These are phyloP conservation scores for Caenorhabditis sp. DNA, from an alignment of 2,888 invertebrate genomes.

Conservation along the genomic window DNA sequence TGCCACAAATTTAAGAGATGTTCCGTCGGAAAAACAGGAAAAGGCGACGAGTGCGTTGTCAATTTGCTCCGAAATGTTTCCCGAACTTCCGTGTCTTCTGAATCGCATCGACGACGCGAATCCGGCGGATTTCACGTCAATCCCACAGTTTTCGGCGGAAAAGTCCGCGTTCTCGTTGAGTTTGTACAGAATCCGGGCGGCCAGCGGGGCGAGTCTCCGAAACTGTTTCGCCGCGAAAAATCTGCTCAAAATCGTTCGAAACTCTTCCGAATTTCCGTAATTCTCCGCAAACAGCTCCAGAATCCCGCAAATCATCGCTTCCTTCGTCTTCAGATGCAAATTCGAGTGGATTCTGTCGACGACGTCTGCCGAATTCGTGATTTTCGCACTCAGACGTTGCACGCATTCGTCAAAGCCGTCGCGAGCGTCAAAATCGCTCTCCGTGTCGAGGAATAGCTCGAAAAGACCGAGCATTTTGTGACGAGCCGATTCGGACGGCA, in stretches of 20 bases:
- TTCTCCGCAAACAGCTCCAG: background rate
- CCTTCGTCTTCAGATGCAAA: conserved; percentile 17
- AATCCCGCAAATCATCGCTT: conserved; percentile 6
- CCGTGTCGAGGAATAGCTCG: conserved; percentile 17
- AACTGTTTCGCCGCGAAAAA: conserved; percentile 11
- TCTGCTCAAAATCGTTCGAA: background rate
- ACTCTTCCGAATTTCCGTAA: background rate
- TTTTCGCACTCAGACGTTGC: background rate
- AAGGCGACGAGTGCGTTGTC: conserved; percentile 9
- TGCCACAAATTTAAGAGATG: conserved; percentile 17
- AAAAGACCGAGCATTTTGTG: conserved; percentile 1
- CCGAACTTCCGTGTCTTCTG: background rate
- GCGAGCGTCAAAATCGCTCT: conserved; percentile 14
- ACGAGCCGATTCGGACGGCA: background rate
- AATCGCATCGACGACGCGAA: conserved; percentile 9
- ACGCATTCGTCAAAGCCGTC: conserved; percentile 41
- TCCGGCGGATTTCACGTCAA: too few relatives aligned
- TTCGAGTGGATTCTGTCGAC: conserved; percentile 38
- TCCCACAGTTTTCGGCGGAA: background rate
- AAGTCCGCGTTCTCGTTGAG: background rate
- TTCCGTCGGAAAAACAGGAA: background rate
- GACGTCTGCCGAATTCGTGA: background rate
- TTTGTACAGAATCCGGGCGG: conserved; percentile 2
- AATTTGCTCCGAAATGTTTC: background rate
- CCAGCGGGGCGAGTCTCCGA: background rate